These are phyloP conservation scores for Herpailurus yagouaroundi DNA, from an alignment of 2,113 vertebrate genomes.

Conservation along the genomic window DNA sequence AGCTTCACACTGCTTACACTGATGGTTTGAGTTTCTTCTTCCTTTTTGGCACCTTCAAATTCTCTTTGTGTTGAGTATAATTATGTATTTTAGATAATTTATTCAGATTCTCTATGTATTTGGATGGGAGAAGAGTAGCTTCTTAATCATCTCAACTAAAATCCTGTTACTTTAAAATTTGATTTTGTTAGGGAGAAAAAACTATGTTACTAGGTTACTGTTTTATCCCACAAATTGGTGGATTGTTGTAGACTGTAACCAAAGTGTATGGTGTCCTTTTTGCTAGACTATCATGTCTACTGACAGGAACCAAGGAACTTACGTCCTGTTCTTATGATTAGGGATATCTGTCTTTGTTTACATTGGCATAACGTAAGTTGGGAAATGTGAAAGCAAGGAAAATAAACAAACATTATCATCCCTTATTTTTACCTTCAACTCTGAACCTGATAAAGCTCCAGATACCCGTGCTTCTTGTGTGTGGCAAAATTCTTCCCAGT, in stretches of 20 bases:
- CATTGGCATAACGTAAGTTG: background rate
- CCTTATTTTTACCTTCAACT: background rate
- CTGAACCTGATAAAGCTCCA: background rate
- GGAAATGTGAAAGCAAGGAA: constrained; percentile 19
- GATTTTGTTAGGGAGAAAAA: background rate
- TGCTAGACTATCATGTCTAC: background rate
- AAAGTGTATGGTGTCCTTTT: background rate
- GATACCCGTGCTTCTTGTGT: background rate
- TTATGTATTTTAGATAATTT: background rate
- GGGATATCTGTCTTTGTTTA: constrained; percentile 44
- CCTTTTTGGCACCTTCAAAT: background rate
- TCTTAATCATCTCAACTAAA: background rate
- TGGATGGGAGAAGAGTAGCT: background rate
- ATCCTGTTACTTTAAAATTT: background rate
- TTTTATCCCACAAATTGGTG: background rate
- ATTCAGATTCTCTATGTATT: constrained; percentile 10
- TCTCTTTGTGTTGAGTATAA: background rate
- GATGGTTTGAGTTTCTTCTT: background rate
- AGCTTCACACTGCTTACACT: background rate
- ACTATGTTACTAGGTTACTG: background rate
- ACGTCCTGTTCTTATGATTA: background rate
- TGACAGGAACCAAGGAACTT: background rate
- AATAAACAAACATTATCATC: background rate
- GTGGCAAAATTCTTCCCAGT: background rate
- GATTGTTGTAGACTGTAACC: background rate